These are phyloP conservation scores for Salvelinus alpinus DNA, from an alignment of 2,113 vertebrate genomes.

Conservation along the genomic window DNA sequence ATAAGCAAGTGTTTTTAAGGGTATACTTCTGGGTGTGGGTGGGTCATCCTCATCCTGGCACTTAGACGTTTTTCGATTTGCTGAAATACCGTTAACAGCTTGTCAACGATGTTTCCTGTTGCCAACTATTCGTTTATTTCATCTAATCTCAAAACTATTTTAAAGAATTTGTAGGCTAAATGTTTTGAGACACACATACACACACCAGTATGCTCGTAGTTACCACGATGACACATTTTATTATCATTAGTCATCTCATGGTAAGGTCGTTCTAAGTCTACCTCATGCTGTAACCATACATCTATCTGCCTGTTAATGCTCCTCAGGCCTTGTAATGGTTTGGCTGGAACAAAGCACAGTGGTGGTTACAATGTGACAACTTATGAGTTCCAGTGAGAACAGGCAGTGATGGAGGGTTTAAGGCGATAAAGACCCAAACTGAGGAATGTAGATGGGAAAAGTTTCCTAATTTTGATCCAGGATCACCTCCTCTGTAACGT, in stretches of 20 bases:
- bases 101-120: neutral
- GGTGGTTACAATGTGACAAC: conserved; percentile 23
- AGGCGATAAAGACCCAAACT: conserved; percentile 39
- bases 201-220: too few species aligned
- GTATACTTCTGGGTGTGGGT: neutral
- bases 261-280: neutral
- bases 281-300: neutral
- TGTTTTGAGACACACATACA: too few species aligned
- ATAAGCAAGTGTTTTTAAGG: too few species aligned
- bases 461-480: conserved; percentile 52
- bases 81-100: neutral
- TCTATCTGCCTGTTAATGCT: neutral
- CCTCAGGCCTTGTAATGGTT: conserved; percentile 5
- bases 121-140: neutral
- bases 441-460: conserved; percentile 50
- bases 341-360: conserved; percentile 10
- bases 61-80: too few species aligned
- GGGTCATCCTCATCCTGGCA: neutral
- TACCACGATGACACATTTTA: too few species aligned
- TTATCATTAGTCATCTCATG: too few species aligned
- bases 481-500: conserved; percentile 21
- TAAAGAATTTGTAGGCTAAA: too few species aligned
- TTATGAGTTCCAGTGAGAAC: conserved; percentile 1
- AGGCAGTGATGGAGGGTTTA: conserved; percentile 22
- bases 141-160: neutral